Evolutionary conservation across 2,888 invertebrate species (phyloP).

Genomic region (Spodoptera picta): DNA sequence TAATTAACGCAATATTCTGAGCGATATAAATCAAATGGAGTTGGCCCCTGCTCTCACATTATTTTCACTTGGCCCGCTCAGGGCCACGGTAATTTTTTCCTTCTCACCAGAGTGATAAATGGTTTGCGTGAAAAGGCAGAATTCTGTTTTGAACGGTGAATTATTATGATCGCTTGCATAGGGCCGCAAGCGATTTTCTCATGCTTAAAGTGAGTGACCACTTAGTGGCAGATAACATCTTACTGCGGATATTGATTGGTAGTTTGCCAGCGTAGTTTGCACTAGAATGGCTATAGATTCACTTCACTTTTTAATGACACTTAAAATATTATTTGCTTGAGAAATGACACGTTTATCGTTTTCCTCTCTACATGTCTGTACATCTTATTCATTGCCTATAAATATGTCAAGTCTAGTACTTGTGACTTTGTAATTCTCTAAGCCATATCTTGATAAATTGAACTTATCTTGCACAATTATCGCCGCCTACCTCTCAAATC

Average conservation of each 20-base stretch:
- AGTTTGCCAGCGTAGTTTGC: neutral
- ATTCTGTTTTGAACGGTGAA: slow-evolving; percentile 69
- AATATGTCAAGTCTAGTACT: too few relatives aligned
- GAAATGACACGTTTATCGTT: too few relatives aligned
- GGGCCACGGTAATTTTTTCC: slow-evolving; percentile 76
- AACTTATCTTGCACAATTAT: too few relatives aligned
- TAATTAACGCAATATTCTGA: slow-evolving; percentile 67
- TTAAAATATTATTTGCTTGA: too few relatives aligned
- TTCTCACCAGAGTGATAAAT: slow-evolving; percentile 76
- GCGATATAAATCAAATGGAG: slow-evolving; percentile 73
- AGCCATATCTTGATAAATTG: too few relatives aligned
- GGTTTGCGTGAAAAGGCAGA: slow-evolving; percentile 72
- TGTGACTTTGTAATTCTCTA: too few relatives aligned
- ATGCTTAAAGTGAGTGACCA: slow-evolving; percentile 22
- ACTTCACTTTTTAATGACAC: too few relatives aligned
- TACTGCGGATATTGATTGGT: slow-evolving; percentile 14
- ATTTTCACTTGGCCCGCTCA: slow-evolving; percentile 72
- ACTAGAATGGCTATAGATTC: neutral
- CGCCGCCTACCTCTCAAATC: too few relatives aligned
- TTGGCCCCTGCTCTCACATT: slow-evolving; percentile 68
- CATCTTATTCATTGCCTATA: too few relatives aligned
- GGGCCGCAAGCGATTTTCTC: slow-evolving; percentile 39
- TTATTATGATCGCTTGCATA: slow-evolving; percentile 61
- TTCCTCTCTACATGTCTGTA: too few relatives aligned
- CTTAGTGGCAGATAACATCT: slow-evolving; percentile 33